phyloP scores from a whole-genome alignment of 2,888 invertebrate genomes.

The Ariolimax columbianus region DNA sequence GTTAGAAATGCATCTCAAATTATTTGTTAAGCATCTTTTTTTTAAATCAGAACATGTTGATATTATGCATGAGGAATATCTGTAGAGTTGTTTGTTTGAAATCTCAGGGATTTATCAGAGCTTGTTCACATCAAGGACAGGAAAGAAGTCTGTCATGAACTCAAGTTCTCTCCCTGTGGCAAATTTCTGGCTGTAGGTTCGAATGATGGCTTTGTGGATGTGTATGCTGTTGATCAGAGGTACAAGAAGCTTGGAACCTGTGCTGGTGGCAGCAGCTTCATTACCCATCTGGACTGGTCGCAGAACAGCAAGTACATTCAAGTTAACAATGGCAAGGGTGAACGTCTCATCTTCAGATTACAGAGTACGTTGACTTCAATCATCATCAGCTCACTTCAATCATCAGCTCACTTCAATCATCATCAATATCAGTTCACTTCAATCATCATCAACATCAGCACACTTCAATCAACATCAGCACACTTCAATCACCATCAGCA shows the following conservation, averaged over 20 bases:
- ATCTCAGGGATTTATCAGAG: constrained; percentile 76
- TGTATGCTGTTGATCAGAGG: constrained; percentile 76
- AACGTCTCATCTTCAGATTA: constrained; percentile 77
- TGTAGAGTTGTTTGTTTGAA: not conserved
- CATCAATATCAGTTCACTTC: no score
- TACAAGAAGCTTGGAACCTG: constrained; percentile 77
- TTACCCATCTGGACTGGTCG: constrained; percentile 80
- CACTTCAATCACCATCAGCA: no score
- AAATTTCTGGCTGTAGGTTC: constrained; percentile 79
- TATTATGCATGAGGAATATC: not conserved
- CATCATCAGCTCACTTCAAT: no score
- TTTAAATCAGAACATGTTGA: no score
- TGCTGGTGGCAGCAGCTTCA: constrained; percentile 78
- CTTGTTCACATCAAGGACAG: constrained; percentile 76
- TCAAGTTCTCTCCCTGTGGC: constrained; percentile 80
- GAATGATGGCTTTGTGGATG: constrained; percentile 79
- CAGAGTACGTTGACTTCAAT: constrained; percentile 68
- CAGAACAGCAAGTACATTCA: constrained; percentile 78
- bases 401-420: no score
- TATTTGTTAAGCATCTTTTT: no score
- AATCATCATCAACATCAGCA: no score
- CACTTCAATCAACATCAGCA: no score
- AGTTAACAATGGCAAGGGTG: constrained; percentile 79
- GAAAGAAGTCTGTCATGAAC: constrained; percentile 79
- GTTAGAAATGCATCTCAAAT: no score